Base-by-base conservation (phyloP, 2,797 vertebrate genomes). In the Protonibea diacanthus region DNA sequence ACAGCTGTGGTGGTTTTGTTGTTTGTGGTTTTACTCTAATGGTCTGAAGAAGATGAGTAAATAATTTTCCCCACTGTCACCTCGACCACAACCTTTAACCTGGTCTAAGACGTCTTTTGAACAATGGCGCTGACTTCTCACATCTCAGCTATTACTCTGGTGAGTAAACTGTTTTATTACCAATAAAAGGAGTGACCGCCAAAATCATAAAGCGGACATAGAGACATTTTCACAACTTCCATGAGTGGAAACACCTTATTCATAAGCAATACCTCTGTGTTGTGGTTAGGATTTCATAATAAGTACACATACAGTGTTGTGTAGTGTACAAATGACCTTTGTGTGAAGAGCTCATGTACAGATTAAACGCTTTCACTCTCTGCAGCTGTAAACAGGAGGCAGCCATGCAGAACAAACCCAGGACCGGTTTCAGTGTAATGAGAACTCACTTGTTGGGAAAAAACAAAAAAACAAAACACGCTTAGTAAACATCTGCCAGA, bases 371-470 rank as follows among this genome's bases (percentile, higher is more conserved):
- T 78, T 78, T 86, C 72, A 71, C 76, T 81, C 71, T 69, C 51
- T 68, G 77, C 83, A 82, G 83, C 74, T 81, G 76, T 78, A 84
- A 85, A 79, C 78, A 81, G 67, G 45, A 57, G 42, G 66, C 67
- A 49, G 61, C 12, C 51, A 69, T 76, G 88, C 85, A 77, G 72
- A 89, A 85, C 71, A 81, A 38, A 38, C n/a, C 63, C 61, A 72
- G 27, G 44, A 69, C 49, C 13, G 6, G 70, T 64, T 45, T 74
- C 42, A 61, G 52, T 38, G 61, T 81, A 61, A 86, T 71, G 72
- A 80, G 40, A 20, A 27, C 42, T 49, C 6, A 38, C 66, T 27
- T 27, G 68, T 21, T 61, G 65, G 63, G 62, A 68, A 57, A 69
- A 74, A 76, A 79, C 64, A 76, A 62, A 62, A 69, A 57, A 69